Percentiles rank a stretch among this genome's conserved stretches.
These are phyloP conservation scores for Pycnonotus jocosus DNA, from an alignment of 2,113 vertebrate species.

Conservation along the genomic window DNA sequence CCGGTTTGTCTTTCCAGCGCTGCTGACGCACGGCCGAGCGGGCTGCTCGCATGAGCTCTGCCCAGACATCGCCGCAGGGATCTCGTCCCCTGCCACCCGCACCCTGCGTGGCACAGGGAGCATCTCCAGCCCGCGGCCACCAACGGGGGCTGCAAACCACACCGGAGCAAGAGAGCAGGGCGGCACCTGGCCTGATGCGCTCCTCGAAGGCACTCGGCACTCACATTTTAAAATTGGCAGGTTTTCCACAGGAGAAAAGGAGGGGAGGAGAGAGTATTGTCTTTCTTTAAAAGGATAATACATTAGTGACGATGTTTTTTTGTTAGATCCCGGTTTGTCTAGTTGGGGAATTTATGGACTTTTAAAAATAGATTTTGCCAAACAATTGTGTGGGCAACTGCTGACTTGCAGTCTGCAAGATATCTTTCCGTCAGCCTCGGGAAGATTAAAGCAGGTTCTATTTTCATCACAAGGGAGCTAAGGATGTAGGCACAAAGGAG, in stretches of 20 bases:
- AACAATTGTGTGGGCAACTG: constrained; percentile 67
- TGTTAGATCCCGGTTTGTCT: constrained; percentile 38
- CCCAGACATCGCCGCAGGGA: not conserved
- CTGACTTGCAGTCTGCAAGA: constrained; percentile 69
- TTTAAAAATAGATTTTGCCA: constrained; percentile 75
- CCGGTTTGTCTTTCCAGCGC: constrained; percentile 38
- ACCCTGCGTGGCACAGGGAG: not conserved
- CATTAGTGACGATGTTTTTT: constrained; percentile 6
- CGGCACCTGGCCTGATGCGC: not conserved
- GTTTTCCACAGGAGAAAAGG: not conserved
- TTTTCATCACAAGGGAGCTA: constrained; percentile 60
- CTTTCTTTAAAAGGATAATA: not conserved
- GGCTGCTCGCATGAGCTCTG: constrained; percentile 11
- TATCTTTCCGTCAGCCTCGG: constrained; percentile 59
- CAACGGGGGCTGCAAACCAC: accelerated
- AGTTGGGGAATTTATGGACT: constrained; percentile 57
- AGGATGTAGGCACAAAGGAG: constrained; percentile 55
- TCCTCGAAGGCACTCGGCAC: not conserved
- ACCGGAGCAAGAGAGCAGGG: accelerated
- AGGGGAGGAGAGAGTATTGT: not conserved
- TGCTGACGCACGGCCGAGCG: constrained; percentile 8
- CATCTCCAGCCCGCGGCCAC: accelerated
- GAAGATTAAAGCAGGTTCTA: constrained; percentile 67
- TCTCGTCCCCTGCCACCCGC: not conserved
- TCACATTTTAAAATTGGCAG: not conserved